phyloP scores from a whole-genome alignment of 1,140 invertebrate species.

The Caenorhabditis latens region DNA sequence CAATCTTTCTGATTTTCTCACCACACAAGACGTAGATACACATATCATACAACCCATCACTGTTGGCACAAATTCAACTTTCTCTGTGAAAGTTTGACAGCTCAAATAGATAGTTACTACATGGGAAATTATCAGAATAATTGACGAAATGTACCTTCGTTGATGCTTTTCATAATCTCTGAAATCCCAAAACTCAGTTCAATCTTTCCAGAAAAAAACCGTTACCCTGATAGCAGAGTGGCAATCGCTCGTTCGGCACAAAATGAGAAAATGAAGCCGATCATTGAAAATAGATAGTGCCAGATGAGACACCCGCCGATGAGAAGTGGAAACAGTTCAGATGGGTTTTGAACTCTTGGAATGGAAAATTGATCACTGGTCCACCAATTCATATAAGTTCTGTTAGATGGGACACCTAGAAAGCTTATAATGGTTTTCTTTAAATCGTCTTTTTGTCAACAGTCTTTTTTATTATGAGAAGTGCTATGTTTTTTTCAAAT shows the following conservation, averaged over 20 bases:
- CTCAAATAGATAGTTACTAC: background rate
- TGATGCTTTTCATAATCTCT: slow-evolving; percentile 13
- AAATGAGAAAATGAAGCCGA: background rate
- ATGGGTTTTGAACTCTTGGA: background rate
- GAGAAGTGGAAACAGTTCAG: background rate
- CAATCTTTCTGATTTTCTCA: background rate
- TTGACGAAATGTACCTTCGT: background rate
- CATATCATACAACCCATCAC: background rate
- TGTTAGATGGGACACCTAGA: background rate
- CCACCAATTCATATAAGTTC: slow-evolving; percentile 1
- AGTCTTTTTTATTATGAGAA: too few relatives aligned
- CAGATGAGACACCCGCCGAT: background rate
- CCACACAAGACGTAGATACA: background rate
- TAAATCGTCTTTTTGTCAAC: too few relatives aligned
- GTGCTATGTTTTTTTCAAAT: too few relatives aligned
- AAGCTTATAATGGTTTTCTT: too few relatives aligned
- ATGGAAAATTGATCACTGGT: background rate
- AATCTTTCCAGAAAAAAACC: background rate
- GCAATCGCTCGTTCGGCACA: background rate
- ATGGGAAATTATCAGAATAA: background rate
- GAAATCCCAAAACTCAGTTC: background rate
- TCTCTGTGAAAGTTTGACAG: background rate
- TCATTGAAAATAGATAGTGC: slow-evolving; percentile 3
- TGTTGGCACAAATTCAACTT: background rate
- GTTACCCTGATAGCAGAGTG: background rate